These are phyloP conservation scores for Apogon hyalosoma DNA, from an alignment of 2,797 vertebrate genomes.

Conservation along the genomic window DNA sequence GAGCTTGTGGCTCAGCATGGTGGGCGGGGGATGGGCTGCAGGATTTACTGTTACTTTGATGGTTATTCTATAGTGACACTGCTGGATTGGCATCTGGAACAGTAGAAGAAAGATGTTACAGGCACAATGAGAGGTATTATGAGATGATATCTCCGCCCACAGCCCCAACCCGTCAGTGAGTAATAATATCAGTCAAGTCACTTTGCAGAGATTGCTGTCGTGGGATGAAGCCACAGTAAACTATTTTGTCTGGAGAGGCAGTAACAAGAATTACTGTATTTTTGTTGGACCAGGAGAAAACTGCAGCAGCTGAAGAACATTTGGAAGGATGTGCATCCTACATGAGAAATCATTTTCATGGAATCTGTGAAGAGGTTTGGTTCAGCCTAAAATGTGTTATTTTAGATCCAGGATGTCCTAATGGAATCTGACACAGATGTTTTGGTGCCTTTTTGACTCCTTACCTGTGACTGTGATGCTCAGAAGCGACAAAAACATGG, in stretches of 20 bases:
- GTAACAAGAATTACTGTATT: slow-evolving; percentile 5
- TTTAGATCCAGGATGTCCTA: slow-evolving; percentile 11
- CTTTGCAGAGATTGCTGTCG: slow-evolving; percentile 45
- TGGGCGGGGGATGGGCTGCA: slow-evolving; percentile 27
- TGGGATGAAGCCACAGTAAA: slow-evolving; percentile 23
- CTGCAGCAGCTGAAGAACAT: not conserved
- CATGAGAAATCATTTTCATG: not conserved
- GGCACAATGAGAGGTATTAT: slow-evolving; percentile 60
- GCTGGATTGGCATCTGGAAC: slow-evolving; percentile 63
- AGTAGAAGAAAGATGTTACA: slow-evolving; percentile 52
- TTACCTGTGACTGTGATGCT: slow-evolving; percentile 38
- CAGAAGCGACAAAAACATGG: not conserved
- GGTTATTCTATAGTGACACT: slow-evolving; percentile 51
- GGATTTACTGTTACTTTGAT: slow-evolving; percentile 61
- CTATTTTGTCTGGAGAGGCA: not conserved
- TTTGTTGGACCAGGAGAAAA: slow-evolving; percentile 15
- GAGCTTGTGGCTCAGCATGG: slow-evolving; percentile 53
- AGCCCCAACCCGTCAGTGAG: slow-evolving; percentile 40
- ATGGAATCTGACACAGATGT: slow-evolving; percentile 3
- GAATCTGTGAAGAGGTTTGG: not conserved
- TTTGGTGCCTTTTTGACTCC: slow-evolving; percentile 31
- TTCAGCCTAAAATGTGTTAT: not conserved
- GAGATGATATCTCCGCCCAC: slow-evolving; percentile 59
- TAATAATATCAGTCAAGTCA: slow-evolving; percentile 43
- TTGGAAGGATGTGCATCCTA: not conserved